Percentiles rank a stretch among this genome's conserved stretches.
Evolutionary conservation across 2,113 vertebrate genomes (phyloP).

Genomic region (Apistogramma diplotaenia): DNA sequence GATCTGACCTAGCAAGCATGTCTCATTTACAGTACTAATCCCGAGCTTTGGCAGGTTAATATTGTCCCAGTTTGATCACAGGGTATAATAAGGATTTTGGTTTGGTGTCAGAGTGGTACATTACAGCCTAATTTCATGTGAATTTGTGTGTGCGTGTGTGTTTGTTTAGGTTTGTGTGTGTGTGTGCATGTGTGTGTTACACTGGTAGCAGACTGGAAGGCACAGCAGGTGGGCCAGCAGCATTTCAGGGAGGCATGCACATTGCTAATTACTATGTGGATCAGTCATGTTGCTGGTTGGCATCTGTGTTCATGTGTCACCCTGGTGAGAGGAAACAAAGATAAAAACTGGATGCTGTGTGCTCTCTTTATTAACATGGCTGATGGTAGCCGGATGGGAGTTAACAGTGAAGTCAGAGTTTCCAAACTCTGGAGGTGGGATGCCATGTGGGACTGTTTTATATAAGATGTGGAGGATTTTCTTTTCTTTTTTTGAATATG

Average conservation of each 20-base stretch:
- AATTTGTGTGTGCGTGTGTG: not conserved
- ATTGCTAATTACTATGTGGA: slow-evolving; percentile 65
- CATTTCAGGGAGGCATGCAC: slow-evolving; percentile 51
- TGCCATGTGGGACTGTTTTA: not conserved
- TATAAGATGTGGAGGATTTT: not conserved
- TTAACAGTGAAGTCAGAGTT: not conserved
- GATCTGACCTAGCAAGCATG: not conserved
- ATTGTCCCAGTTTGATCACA: slow-evolving; percentile 19
- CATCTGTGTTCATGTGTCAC: slow-evolving; percentile 35
- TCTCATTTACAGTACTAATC: not conserved
- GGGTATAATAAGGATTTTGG: slow-evolving; percentile 10
- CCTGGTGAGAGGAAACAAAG: slow-evolving; percentile 42
- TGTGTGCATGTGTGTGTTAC: fast-evolving
- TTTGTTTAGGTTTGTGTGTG: not conserved
- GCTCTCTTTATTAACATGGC: slow-evolving; percentile 32
- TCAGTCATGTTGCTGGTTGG: slow-evolving; percentile 44
- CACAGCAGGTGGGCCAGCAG: slow-evolving; percentile 44
- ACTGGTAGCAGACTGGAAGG: slow-evolving; percentile 33
- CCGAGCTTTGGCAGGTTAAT: slow-evolving; percentile 21
- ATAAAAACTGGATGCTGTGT: slow-evolving; percentile 28
- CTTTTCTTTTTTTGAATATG: not conserved
- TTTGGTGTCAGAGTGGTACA: slow-evolving; percentile 7
- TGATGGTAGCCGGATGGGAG: not conserved
- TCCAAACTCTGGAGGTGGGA: not conserved
- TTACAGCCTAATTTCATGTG: not conserved